phyloP scores from a whole-genome alignment of 1,140 invertebrate species.

The Nymphalis io region DNA sequence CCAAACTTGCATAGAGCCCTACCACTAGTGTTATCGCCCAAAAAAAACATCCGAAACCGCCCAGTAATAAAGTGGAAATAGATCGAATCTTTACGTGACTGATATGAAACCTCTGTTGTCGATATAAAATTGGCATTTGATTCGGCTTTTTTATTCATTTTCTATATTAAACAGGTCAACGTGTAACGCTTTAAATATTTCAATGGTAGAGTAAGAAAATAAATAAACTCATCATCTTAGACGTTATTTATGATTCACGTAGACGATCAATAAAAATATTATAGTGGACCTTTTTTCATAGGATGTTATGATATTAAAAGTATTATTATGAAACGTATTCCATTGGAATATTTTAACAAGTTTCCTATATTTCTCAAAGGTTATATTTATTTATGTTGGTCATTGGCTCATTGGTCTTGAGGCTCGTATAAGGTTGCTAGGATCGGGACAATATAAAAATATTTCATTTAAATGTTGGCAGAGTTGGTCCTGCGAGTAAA shows the following conservation, averaged over 20 bases:
- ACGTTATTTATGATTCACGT: slow-evolving; percentile 20
- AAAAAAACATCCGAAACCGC: background rate
- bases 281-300: background rate
- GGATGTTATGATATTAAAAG: background rate
- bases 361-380: too few species aligned
- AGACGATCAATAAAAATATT: slow-evolving; percentile 15
- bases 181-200: slow-evolving; percentile 18
- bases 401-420: too few species aligned
- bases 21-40: background rate
- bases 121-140: background rate
- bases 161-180: slow-evolving; percentile 10
- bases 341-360: too few species aligned
- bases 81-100: background rate
- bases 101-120: background rate
- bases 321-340: too few species aligned
- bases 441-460: too few species aligned
- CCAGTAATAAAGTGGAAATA: background rate
- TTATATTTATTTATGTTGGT: too few species aligned
- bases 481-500: too few species aligned
- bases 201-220: slow-evolving; percentile 15
- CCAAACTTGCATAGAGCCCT: too few species aligned
- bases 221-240: background rate
- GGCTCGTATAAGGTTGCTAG: too few species aligned
- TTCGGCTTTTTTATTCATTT: background rate
- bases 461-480: too few species aligned